Conservation (phyloP, 2,113 vertebrate species). For the Bungarus multicinctus region DNA sequence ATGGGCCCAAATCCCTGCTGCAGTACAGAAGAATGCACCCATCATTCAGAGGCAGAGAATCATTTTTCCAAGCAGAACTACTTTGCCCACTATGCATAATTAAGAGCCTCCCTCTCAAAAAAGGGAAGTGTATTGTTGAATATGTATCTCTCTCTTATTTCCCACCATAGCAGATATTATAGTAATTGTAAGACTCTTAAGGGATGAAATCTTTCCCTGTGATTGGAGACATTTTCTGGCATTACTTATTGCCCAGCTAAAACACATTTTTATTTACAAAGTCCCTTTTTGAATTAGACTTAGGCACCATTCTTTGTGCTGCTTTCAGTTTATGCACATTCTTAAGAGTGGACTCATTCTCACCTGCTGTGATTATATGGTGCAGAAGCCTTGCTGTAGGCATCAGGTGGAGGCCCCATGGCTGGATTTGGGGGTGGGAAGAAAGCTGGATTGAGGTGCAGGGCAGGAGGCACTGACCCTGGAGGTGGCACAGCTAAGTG, state of each 20-base stretch:
- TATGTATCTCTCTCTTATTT: neutral
- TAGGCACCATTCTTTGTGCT: neutral
- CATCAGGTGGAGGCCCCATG: constrained; percentile 71
- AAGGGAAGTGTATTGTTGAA: neutral
- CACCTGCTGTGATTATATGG: constrained; percentile 81
- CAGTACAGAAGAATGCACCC: neutral
- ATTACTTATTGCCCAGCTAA: neutral
- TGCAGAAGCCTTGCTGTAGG: constrained; percentile 73
- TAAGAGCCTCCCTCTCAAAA: neutral
- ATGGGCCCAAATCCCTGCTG: constrained; percentile 73
- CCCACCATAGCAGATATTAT: neutral
- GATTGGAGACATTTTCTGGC: neutral
- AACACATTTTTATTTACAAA: neutral
- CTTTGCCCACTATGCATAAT: neutral
- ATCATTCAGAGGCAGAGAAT: neutral
- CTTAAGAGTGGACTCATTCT: constrained; percentile 41
- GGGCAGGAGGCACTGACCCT: constrained; percentile 74
- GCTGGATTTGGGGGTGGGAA: constrained; percentile 75
- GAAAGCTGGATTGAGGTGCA: constrained; percentile 88
- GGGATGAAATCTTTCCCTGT: neutral
- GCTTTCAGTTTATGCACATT: neutral
- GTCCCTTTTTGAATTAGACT: neutral
- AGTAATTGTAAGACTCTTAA: neutral
- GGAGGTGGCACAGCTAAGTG: constrained; percentile 70
- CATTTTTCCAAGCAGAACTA: neutral